Conservation (phyloP, 2,888 invertebrate genomes). For the Resseliella maxima region DNA sequence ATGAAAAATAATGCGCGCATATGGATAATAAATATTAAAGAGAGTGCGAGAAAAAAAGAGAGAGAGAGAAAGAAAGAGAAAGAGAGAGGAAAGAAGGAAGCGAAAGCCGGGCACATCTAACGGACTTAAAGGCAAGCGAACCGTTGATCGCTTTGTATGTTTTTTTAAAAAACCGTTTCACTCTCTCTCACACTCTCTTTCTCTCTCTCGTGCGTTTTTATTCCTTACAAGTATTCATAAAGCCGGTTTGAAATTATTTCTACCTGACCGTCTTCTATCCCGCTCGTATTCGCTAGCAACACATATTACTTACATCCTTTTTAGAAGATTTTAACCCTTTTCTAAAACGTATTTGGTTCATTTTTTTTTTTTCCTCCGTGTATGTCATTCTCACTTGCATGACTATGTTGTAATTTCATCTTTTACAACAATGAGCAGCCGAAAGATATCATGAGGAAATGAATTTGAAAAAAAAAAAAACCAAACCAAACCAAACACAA, state of each 20-base stretch:
- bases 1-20: constrained; percentile 14
- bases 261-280: constrained; percentile 29
- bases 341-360: background rate
- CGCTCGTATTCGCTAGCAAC: background rate
- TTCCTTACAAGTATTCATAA: constrained; percentile 31
- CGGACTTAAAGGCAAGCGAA: background rate
- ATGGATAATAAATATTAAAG: background rate
- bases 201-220: background rate
- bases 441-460: background rate
- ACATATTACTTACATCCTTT: background rate
- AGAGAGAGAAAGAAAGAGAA: background rate
- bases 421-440: background rate
- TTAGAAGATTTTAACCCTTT: constrained; percentile 39
- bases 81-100: background rate
- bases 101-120: background rate
- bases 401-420: constrained; percentile 42
- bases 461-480: background rate
- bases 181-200: background rate
- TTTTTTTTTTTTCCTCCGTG: background rate
- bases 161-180: background rate
- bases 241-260: background rate
- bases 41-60: too few species aligned
- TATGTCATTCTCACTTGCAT: constrained; percentile 29
- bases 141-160: constrained; percentile 4
- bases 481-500: background rate